These are phyloP conservation scores for Epinephelus moara DNA, from an alignment of 2,113 vertebrate genomes.

Conservation along the genomic window DNA sequence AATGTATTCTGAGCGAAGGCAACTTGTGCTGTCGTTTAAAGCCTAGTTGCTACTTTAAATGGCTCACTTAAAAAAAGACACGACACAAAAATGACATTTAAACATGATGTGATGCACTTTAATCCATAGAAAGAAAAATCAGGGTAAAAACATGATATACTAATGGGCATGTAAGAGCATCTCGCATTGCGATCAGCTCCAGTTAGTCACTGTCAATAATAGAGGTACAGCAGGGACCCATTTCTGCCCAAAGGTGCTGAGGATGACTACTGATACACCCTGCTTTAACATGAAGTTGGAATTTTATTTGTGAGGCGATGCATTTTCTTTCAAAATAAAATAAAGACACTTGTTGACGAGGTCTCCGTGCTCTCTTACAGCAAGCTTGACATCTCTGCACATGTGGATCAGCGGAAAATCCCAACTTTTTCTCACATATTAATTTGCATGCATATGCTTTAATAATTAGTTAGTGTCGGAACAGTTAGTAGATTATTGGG, in stretches of 20 bases:
- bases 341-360: background rate
- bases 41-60: constrained; percentile 13
- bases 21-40: background rate
- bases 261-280: no score
- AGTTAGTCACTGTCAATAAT: background rate
- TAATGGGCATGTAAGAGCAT: background rate
- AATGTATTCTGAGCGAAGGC: background rate
- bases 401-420: background rate
- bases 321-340: background rate
- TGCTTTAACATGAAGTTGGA: background rate
- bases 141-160: constrained; percentile 21
- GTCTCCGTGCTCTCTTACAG: background rate
- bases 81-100: constrained; percentile 6
- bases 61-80: constrained; percentile 8
- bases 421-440: background rate
- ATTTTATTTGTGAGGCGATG: background rate
- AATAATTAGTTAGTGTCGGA: background rate
- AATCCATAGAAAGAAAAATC: constrained; percentile 12
- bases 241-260: background rate
- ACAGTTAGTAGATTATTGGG: background rate
- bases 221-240: background rate
- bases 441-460: background rate
- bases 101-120: constrained; percentile 21
- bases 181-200: background rate
- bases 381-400: background rate